Evolutionary conservation across 2,797 vertebrate genomes (phyloP).

Genomic region (Coregonus sp.): DNA sequence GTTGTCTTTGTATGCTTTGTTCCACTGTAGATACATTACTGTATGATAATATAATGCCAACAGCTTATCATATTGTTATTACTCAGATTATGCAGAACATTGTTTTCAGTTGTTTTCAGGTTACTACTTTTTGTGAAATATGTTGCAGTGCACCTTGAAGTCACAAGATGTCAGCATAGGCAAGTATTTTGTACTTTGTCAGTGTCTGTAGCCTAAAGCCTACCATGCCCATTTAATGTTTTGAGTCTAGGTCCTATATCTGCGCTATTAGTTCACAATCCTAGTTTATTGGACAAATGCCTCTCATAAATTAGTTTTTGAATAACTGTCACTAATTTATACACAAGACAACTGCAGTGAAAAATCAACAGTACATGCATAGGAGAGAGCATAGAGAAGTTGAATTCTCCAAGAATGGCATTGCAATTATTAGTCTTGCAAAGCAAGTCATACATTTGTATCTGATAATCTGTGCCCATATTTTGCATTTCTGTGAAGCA

Average conservation of each 20-base stretch:
- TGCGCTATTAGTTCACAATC: not conserved
- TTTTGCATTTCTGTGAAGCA: conserved; percentile 9
- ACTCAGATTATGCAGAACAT: too few species aligned
- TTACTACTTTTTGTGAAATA: not conserved
- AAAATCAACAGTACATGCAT: conserved; percentile 16
- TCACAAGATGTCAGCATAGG: conserved; percentile 67
- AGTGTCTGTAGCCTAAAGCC: not conserved
- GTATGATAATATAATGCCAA: not conserved
- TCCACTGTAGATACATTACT: not conserved
- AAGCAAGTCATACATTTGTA: too few species aligned
- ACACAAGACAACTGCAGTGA: not conserved
- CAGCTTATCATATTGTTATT: not conserved
- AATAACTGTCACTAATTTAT: not conserved
- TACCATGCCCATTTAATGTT: not conserved
- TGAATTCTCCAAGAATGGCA: too few species aligned
- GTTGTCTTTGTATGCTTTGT: not conserved
- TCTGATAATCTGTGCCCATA: too few species aligned
- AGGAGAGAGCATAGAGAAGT: not conserved
- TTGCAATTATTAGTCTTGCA: too few species aligned
- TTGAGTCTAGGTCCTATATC: not conserved
- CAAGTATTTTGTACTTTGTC: not conserved
- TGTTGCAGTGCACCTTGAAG: conserved; percentile 41
- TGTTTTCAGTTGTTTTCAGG: too few species aligned
- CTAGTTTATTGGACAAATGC: conserved; percentile 4
- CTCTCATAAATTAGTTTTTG: not conserved